These are phyloP conservation scores for Drosophila lutescens DNA, from an alignment of 2,888 invertebrate species.

Conservation along the genomic window DNA sequence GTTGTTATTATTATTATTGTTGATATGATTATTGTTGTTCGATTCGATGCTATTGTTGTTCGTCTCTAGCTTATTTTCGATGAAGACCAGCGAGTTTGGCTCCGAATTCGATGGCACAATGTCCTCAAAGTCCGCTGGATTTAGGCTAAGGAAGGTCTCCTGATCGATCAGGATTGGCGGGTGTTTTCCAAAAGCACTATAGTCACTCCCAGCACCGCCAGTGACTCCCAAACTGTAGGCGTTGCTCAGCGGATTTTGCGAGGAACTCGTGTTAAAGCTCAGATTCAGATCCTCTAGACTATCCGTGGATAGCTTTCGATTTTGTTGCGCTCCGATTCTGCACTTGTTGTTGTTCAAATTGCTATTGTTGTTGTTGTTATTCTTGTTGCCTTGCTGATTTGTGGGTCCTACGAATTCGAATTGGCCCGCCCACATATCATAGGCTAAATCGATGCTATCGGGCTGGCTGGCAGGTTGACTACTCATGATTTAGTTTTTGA, in stretches of 20 bases:
- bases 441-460: constrained; percentile 90
- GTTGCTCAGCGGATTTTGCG: constrained; percentile 70
- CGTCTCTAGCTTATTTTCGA: constrained; percentile 82
- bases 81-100: constrained; percentile 83
- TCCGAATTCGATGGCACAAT: constrained; percentile 81
- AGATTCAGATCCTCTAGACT: constrained; percentile 84
- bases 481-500: constrained; percentile 76
- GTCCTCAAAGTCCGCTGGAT: constrained; percentile 84
- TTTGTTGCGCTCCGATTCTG: constrained; percentile 76
- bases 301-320: constrained; percentile 77
- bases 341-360: constrained; percentile 56
- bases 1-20: constrained; percentile 60
- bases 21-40: constrained; percentile 62
- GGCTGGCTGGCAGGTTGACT: constrained; percentile 84
- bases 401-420: constrained; percentile 90
- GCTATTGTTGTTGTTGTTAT: constrained; percentile 41
- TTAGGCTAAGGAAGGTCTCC: constrained; percentile 84
- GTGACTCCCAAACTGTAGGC: constrained; percentile 73
- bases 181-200: constrained; percentile 73
- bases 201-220: constrained; percentile 10
- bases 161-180: constrained; percentile 83
- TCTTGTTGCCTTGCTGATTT: constrained; percentile 51
- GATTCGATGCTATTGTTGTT: constrained; percentile 62
- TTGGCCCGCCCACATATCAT: constrained; percentile 95
- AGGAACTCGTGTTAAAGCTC: constrained; percentile 77